Conservation (phyloP, 2,888 invertebrate species). For the Nycteola revayana region DNA sequence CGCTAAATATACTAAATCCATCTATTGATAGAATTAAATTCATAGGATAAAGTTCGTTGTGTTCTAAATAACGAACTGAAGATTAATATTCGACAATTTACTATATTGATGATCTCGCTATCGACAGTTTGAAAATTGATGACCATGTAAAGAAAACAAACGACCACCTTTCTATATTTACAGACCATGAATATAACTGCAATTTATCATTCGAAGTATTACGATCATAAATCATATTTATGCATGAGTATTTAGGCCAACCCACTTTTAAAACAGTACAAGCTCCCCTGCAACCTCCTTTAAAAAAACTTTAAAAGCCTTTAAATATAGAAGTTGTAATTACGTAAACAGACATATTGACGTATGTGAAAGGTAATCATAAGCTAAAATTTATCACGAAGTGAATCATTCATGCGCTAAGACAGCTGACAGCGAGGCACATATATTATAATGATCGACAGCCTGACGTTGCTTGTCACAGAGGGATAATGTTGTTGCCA, state of each 20-base stretch:
- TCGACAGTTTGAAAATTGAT: slow-evolving; percentile 49
- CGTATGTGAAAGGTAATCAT: slow-evolving; percentile 80
- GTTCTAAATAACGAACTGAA: slow-evolving; percentile 29
- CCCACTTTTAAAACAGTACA: slow-evolving; percentile 54
- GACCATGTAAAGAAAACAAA: slow-evolving; percentile 52
- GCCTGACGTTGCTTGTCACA: slow-evolving; percentile 78
- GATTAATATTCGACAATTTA: slow-evolving; percentile 34
- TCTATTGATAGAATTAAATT: too few relatives aligned
- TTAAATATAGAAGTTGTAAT: slow-evolving; percentile 67
- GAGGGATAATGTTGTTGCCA: slow-evolving; percentile 79
- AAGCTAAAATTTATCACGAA: slow-evolving; percentile 81
- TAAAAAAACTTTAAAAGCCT: slow-evolving; percentile 64
- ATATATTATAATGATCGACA: slow-evolving; percentile 82
- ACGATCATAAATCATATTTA: slow-evolving; percentile 65
- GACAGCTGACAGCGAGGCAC: slow-evolving; percentile 80
- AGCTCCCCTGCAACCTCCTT: slow-evolving; percentile 61
- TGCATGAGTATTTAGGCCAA: slow-evolving; percentile 55
- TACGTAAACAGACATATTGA: slow-evolving; percentile 79
- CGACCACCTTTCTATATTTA: slow-evolving; percentile 57
- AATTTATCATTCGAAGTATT: slow-evolving; percentile 68
- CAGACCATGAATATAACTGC: slow-evolving; percentile 58
- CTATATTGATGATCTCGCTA: slow-evolving; percentile 33
- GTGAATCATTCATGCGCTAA: slow-evolving; percentile 80
- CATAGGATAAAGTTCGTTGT: too few relatives aligned
- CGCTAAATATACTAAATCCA: too few relatives aligned